These are phyloP conservation scores for Odontomachus brunneus DNA, from an alignment of 1,140 invertebrate species.

Conservation along the genomic window DNA sequence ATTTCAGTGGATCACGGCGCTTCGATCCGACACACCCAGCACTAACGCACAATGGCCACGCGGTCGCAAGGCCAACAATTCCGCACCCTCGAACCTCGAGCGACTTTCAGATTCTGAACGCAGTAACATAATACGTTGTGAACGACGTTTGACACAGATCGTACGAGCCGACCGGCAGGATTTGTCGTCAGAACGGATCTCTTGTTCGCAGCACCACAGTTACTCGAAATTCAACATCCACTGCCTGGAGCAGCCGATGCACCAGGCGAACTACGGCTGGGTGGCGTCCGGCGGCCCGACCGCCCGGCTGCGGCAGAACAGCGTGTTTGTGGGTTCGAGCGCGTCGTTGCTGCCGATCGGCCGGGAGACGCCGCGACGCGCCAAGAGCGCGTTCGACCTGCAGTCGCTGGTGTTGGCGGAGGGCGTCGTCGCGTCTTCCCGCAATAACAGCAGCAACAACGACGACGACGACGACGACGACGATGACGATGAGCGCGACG, in stretches of 20 bases:
- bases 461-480: conserved; percentile 52
- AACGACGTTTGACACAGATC: background rate
- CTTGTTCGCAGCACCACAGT: conserved; percentile 87
- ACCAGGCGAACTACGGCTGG: conserved; percentile 49
- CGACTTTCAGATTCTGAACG: no score
- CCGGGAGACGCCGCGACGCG: conserved; percentile 88
- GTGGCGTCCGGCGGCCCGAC: conserved; percentile 31
- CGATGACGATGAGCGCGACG: conserved; percentile 60
- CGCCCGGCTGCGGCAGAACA: conserved; percentile 89
- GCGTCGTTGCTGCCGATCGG: conserved; percentile 83
- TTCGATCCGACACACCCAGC: no score
- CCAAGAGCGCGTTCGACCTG: conserved; percentile 93
- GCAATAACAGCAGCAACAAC: conserved; percentile 34
- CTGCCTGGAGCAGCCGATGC: conserved; percentile 86
- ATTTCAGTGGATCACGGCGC: no score
- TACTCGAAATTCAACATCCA: conserved; percentile 90
- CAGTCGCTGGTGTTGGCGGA: conserved; percentile 88
- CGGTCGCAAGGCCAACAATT: no score
- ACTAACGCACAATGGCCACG: no score
- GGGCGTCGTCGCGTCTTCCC: conserved; percentile 12
- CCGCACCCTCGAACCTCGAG: no score
- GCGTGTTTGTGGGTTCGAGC: conserved; percentile 92
- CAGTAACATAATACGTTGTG: no score
- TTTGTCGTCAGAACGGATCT: background rate
- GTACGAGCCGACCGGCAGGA: background rate